Evolutionary conservation across 1,140 invertebrate genomes (phyloP), one percentile per base, ranked within the genome.

Genomic region (Prorops nasuta): DNA sequence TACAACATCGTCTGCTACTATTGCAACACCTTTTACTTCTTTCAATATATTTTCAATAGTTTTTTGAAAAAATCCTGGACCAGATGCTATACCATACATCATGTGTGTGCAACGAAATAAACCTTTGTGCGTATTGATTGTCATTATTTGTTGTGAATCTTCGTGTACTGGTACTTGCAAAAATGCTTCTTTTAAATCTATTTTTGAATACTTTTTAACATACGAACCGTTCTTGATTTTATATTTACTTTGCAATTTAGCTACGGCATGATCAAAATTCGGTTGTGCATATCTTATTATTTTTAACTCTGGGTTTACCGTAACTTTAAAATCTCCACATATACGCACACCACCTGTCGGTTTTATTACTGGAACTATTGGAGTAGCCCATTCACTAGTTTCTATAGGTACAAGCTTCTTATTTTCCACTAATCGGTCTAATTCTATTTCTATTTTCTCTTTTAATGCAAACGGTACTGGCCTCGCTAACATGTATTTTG

Each of bases 401-500:
- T 49, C 34, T 6, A 62, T 41, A 36, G 24, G 36, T 36, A 47
- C 37, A 54, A 60, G 37, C 28, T 48, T 32, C 14, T 46, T 49
- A 39, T 44, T 34, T 22, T 49, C 22, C 16, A 55, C 44, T 38
- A 64, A 44, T 20, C 51, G 47, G 28, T 56, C 49, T 12, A 63
- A 41, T 28, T 56, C 56, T 21, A 35, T 18, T 37, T 61, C 54
- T 14, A 64, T 49, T 48, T 54, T 50, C 8, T 45, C 28, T 44
- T 53, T 51, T 39, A 58, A 51, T 7, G 51, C 51, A 6, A 71
- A 57, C 14, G 67, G 69, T n/a, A 71, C 51, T 1, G 58, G 50
- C 36, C 68, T 43, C 45, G 67, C 59, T 60, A 64, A 66, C 14
- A 35, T 52, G 49, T 65, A 68, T 45, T 56, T 56, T 15, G 67